Evolutionary conservation across 2,797 vertebrate genomes (phyloP).

Genomic region (Poecilia velifera): DNA sequence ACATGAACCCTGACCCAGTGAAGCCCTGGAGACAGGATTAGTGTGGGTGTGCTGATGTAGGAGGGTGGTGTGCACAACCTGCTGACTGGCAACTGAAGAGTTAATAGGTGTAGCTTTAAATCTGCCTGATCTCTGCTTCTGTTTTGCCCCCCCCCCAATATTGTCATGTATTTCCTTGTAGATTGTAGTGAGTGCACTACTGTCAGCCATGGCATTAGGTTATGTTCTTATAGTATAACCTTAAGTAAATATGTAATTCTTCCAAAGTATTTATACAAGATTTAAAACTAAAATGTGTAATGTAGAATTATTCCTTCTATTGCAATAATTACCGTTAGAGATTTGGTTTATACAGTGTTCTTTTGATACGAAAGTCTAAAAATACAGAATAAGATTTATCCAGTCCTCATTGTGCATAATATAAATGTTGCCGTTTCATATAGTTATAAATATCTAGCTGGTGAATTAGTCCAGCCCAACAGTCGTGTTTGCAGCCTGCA

Average conservation of each 20-base stretch:
- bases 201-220: background rate
- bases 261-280: background rate
- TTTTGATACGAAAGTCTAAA: background rate
- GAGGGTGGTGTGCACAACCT: background rate
- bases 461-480: background rate
- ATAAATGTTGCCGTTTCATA: background rate
- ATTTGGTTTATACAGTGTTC: background rate
- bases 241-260: background rate
- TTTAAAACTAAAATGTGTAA: background rate
- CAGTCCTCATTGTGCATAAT: background rate
- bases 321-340: background rate
- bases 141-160: background rate
- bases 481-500: background rate
- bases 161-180: background rate
- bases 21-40: slow-evolving; percentile 69
- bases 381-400: background rate
- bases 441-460: background rate
- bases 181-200: background rate
- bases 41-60: background rate
- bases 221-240: background rate
- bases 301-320: background rate
- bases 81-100: slow-evolving; percentile 19
- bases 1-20: slow-evolving; percentile 42
- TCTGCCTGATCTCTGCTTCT: background rate
- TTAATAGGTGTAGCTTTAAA: background rate